phyloP scores from a whole-genome alignment of 2,113 vertebrate genomes.

The Tyrannus savana region DNA sequence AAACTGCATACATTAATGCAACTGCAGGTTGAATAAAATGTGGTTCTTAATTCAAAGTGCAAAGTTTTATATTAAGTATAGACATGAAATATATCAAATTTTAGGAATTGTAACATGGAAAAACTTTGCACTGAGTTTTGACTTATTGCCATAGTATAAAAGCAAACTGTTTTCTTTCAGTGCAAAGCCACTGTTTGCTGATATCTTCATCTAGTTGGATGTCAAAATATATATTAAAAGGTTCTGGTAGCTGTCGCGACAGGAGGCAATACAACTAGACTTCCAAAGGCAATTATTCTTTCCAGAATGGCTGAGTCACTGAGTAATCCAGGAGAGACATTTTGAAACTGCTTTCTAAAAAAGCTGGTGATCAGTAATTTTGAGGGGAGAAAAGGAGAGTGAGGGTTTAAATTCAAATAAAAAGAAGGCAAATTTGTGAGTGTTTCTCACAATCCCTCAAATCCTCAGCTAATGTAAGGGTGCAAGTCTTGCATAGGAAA shows the following conservation, averaged over 20 bases:
- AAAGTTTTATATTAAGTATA: background rate
- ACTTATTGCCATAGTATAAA: background rate
- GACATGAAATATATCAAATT: background rate
- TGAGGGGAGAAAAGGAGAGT: background rate
- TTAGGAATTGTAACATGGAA: background rate
- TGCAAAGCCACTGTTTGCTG: background rate
- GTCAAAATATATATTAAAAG: background rate
- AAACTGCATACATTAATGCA: background rate
- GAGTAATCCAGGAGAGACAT: background rate
- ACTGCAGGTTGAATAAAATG: background rate
- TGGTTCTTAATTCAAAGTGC: background rate
- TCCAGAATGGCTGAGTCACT: background rate
- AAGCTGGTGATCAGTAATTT: background rate
- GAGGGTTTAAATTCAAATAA: background rate
- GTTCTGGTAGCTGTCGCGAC: background rate
- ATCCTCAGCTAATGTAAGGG: fast-evolving
- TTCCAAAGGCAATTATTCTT: background rate
- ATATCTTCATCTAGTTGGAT: background rate
- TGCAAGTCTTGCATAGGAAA: background rate
- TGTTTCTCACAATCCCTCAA: background rate
- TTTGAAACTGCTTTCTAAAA: background rate
- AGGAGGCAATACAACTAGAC: background rate
- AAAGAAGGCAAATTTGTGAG: background rate
- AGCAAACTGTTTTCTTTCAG: background rate
- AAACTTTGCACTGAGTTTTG: background rate